A percentile compares a stretch with the other conserved stretches of the same genome.
Evolutionary conservation across 2,797 vertebrate species (phyloP).

Genomic region (Thalassophryne amazonica): DNA sequence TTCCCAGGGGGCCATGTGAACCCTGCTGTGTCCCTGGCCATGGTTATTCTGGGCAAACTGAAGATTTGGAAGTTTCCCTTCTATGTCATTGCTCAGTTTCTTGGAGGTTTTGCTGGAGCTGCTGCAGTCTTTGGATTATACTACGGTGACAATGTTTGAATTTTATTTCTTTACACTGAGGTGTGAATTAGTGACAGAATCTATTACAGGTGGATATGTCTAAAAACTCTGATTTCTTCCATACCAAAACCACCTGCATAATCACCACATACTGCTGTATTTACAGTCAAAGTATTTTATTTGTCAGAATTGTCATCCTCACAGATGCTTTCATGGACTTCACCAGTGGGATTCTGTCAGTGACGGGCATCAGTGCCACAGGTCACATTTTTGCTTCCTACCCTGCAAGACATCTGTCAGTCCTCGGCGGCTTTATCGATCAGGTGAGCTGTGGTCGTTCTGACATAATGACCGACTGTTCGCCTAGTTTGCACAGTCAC

Average conservation of each 20-base stretch:
- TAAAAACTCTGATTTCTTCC: too few relatives aligned
- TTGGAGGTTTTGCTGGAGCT: constrained; percentile 91
- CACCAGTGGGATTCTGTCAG: constrained; percentile 84
- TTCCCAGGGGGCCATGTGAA: constrained; percentile 82
- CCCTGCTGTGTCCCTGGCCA: constrained; percentile 92
- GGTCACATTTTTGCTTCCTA: constrained; percentile 96
- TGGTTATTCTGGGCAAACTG: constrained; percentile 92
- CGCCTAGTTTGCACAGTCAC: neutral
- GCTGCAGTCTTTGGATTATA: constrained; percentile 91
- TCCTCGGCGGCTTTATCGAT: constrained; percentile 88
- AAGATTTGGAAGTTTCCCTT: constrained; percentile 92
- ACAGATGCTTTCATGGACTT: constrained; percentile 90
- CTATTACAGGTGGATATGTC: too few relatives aligned
- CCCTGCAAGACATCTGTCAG: constrained; percentile 86
- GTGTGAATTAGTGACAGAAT: too few relatives aligned
- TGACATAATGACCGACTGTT: constrained; percentile 20
- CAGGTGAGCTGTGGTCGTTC: constrained; percentile 79
- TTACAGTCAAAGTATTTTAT: neutral
- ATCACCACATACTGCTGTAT: too few relatives aligned
- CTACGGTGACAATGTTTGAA: constrained; percentile 78
- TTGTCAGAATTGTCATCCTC: constrained; percentile 14
- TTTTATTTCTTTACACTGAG: neutral
- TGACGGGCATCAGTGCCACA: constrained; percentile 91
- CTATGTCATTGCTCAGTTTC: constrained; percentile 89
- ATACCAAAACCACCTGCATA: too few relatives aligned